Conservation (phyloP, 2,113 vertebrate species). For the Brachyhypopomus gauderio region DNA sequence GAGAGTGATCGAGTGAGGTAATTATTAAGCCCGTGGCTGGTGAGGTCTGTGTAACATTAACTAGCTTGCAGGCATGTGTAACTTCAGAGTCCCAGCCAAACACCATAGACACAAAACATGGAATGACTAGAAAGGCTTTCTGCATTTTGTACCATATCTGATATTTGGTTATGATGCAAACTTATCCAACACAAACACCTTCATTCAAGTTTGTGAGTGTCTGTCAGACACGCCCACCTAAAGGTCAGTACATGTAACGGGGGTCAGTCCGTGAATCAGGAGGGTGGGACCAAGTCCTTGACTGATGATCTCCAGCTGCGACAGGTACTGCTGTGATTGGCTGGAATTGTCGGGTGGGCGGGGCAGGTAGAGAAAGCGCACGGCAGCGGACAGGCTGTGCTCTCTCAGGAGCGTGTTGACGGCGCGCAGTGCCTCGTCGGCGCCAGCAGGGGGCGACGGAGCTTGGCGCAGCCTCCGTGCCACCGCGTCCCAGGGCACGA, state of each 20-base stretch:
- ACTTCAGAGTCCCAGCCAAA: not conserved
- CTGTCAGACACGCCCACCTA: conserved; percentile 61
- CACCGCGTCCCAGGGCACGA: conserved; percentile 83
- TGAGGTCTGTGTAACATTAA: not conserved
- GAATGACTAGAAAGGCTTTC: too few relatives aligned
- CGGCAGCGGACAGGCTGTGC: conserved; percentile 72
- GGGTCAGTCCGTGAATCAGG: conserved; percentile 85
- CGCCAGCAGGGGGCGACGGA: conserved; percentile 33
- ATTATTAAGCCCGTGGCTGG: not conserved
- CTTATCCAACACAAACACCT: too few relatives aligned
- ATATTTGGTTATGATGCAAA: not conserved
- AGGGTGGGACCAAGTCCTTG: conserved; percentile 81
- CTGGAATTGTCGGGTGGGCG: conserved; percentile 74
- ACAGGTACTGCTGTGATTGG: conserved; percentile 76
- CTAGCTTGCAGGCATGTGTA: not conserved
- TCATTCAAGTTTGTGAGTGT: not conserved
- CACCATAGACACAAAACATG: too few relatives aligned
- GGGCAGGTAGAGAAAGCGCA: conserved; percentile 88
- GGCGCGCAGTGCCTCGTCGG: conserved; percentile 61
- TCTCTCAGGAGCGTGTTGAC: conserved; percentile 73
- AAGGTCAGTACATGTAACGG: conserved; percentile 90
- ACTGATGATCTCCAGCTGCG: conserved; percentile 79
- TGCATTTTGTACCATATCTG: too few relatives aligned
- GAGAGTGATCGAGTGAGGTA: not conserved
- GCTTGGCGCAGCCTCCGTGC: conserved; percentile 61